Percentiles rank a stretch among this genome's conserved stretches.
These are phyloP conservation scores for Aphis craccivora DNA, from an alignment of 1,140 invertebrate genomes.

Conservation along the genomic window DNA sequence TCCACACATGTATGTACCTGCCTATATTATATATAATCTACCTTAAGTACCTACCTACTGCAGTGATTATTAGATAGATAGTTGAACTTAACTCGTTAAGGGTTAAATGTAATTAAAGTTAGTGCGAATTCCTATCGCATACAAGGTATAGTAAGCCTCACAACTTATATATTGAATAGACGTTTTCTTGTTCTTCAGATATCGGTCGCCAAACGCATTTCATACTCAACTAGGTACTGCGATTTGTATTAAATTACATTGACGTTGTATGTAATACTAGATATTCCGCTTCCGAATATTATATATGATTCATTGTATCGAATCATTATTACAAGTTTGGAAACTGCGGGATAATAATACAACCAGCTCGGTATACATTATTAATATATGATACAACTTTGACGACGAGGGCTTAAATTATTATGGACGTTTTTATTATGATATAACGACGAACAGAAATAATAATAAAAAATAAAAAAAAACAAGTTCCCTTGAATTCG, in stretches of 20 bases:
- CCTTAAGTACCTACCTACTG: constrained; percentile 11
- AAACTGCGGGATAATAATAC: neutral
- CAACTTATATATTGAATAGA: neutral
- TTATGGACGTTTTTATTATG: neutral
- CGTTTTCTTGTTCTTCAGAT: constrained; percentile 6
- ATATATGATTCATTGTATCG: neutral
- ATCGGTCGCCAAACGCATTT: neutral
- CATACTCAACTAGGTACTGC: neutral
- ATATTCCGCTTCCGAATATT: neutral
- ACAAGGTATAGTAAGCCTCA: neutral
- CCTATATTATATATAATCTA: constrained; percentile 29
- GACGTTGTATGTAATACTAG: neutral
- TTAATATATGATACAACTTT: neutral
- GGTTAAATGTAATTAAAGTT: constrained; percentile 41
- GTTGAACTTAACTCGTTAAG: constrained; percentile 38
- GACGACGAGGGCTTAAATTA: neutral
- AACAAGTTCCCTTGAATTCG: neutral
- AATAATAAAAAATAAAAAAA: neutral
- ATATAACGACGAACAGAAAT: too few species aligned
- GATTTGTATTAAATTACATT: constrained; percentile 24
- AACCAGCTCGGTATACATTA: neutral
- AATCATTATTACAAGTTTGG: neutral
- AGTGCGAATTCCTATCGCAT: neutral
- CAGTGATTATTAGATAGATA: constrained; percentile 45
- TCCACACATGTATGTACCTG: neutral